Conservation (phyloP, 1,140 invertebrate genomes). For the Grapholita molesta region DNA sequence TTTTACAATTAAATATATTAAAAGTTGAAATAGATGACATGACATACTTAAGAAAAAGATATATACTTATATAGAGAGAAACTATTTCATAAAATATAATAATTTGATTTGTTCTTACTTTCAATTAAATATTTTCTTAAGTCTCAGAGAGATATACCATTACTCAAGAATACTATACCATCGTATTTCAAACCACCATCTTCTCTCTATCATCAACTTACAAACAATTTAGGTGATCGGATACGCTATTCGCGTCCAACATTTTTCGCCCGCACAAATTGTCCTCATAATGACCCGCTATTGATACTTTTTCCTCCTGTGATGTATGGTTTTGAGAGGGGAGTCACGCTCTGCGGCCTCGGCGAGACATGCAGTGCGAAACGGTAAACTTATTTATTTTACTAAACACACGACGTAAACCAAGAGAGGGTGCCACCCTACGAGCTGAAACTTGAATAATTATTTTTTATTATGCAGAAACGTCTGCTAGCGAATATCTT, state of each 20-base stretch:
- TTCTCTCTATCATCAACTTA: neutral
- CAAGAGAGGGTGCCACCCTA: neutral
- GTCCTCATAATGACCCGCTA: slow-evolving; percentile 8
- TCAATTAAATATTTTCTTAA: no score
- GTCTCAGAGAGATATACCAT: no score
- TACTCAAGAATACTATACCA: neutral
- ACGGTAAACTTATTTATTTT: neutral
- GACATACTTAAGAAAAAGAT: no score
- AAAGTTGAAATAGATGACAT: no score
- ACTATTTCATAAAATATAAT: no score
- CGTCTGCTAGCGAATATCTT: no score
- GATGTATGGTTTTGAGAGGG: slow-evolving; percentile 8
- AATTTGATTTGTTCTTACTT: no score
- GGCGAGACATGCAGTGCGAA: neutral
- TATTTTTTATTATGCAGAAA: no score
- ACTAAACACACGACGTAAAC: neutral
- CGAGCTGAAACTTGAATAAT: neutral
- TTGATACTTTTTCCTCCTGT: slow-evolving; percentile 13
- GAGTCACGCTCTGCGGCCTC: neutral
- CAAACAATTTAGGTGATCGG: neutral
- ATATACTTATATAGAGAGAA: no score
- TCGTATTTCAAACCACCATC: neutral
- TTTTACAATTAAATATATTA: no score
- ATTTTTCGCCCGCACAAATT: slow-evolving; percentile 8
- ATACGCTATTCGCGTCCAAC: neutral